phyloP scores from a whole-genome alignment of 2,113 vertebrate species.

The human region DNA sequence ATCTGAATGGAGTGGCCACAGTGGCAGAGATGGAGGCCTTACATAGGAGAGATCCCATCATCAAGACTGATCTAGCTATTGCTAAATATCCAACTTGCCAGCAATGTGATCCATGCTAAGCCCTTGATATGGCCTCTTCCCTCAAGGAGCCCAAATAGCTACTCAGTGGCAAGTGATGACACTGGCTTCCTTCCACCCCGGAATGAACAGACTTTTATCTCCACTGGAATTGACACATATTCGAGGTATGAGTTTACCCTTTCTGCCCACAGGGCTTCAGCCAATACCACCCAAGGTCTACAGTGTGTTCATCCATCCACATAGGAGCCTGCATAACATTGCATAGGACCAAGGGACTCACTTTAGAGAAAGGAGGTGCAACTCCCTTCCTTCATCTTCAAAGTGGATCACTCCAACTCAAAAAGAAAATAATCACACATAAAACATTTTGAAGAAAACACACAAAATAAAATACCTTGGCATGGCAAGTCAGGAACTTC shows the following conservation, averaged over 20 bases:
- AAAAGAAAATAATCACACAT: too few relatives aligned
- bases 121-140: not conserved
- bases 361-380: not conserved
- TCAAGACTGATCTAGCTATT: not conserved
- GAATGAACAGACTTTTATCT: not conserved
- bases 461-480: not conserved
- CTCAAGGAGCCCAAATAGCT: not conserved
- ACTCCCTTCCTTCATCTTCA: not conserved
- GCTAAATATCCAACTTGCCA: not conserved
- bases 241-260: not conserved
- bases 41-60: rapidly evolving
- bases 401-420: not conserved
- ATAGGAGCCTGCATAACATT: rapidly evolving
- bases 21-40: not conserved
- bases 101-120: not conserved
- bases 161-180: not conserved
- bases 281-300: not conserved
- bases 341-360: not conserved
- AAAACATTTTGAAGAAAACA: too few relatives aligned
- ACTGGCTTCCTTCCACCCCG: not conserved
- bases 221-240: not conserved
- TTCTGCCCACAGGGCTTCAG: not conserved
- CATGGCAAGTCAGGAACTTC: not conserved
- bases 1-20: rapidly evolving
- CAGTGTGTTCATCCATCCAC: not conserved